These are phyloP conservation scores for Enteromius argenteus DNA, from an alignment of 2,797 vertebrate species.

Conservation along the genomic window DNA sequence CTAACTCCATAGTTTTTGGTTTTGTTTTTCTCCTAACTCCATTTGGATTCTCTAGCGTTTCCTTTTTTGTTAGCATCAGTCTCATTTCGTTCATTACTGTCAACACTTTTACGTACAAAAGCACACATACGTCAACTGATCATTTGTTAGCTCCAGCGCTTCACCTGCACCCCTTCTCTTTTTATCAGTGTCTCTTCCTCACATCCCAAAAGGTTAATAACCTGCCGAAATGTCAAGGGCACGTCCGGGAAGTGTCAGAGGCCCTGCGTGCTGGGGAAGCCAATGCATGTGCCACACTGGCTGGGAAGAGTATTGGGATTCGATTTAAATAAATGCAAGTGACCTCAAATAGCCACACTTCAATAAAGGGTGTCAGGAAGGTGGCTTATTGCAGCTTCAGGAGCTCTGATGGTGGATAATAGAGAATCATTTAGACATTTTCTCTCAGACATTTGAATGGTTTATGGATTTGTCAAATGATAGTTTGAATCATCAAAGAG, in stretches of 20 bases:
- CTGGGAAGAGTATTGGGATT: slow-evolving; percentile 71
- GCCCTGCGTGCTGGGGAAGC: slow-evolving; percentile 64
- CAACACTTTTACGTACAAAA: slow-evolving; percentile 32
- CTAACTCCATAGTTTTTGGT: background rate
- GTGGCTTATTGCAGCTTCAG: slow-evolving; percentile 30
- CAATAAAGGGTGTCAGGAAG: slow-evolving; percentile 33
- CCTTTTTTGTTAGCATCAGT: slow-evolving; percentile 58
- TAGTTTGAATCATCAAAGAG: background rate
- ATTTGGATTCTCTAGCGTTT: slow-evolving; percentile 52
- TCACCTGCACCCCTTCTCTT: slow-evolving; percentile 46
- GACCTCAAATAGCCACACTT: slow-evolving; percentile 56
- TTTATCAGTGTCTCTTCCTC: slow-evolving; percentile 56
- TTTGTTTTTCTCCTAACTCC: slow-evolving; percentile 33
- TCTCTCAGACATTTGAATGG: background rate
- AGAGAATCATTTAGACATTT: background rate
- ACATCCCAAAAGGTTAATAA: slow-evolving; percentile 79
- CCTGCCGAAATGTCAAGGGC: slow-evolving; percentile 78
- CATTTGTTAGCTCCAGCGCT: slow-evolving; percentile 28
- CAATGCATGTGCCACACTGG: slow-evolving; percentile 59
- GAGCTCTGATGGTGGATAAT: slow-evolving; percentile 6
- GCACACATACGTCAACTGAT: slow-evolving; percentile 17
- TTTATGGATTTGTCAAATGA: slow-evolving; percentile 3
- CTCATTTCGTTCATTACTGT: slow-evolving; percentile 60
- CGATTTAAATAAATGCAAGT: slow-evolving; percentile 77
- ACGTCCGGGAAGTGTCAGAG: slow-evolving; percentile 68